These are phyloP conservation scores for Eriocheir sinensis DNA, from an alignment of 1,140 invertebrate species.

Conservation along the genomic window DNA sequence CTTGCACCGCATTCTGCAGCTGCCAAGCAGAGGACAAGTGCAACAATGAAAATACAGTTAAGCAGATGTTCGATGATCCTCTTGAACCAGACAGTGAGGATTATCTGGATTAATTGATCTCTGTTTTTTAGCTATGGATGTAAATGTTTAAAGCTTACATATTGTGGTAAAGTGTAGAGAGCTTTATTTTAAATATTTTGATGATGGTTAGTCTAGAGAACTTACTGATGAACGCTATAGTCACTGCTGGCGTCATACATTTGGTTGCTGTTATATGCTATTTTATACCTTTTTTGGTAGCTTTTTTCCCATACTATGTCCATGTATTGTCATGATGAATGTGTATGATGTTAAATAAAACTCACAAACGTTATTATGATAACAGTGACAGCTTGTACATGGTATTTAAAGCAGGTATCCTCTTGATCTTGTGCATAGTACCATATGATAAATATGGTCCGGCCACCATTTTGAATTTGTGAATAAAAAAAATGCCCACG, in stretches of 20 bases:
- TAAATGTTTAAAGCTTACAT: background rate
- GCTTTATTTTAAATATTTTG: background rate
- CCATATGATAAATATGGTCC: background rate
- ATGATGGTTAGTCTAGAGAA: background rate
- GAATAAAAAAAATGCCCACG: background rate
- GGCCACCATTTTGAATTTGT: background rate
- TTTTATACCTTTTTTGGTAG: too few relatives aligned
- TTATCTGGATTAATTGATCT: background rate
- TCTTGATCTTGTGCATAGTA: background rate
- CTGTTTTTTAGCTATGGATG: background rate
- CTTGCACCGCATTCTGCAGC: background rate
- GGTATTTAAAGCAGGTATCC: background rate
- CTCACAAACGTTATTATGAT: background rate
- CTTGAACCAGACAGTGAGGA: slow-evolving; percentile 25
- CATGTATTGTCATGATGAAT: background rate
- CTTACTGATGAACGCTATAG: background rate
- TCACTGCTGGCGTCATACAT: background rate
- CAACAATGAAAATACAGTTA: slow-evolving; percentile 26
- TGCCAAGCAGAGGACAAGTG: slow-evolving; percentile 1
- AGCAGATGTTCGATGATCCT: background rate
- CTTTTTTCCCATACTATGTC: background rate
- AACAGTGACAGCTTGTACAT: too few relatives aligned
- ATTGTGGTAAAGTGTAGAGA: background rate
- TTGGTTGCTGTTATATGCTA: background rate
- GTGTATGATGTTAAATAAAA: background rate